Evolutionary conservation across 2,113 vertebrate genomes (phyloP).

Genomic region (Corythoichthys intestinalis): DNA sequence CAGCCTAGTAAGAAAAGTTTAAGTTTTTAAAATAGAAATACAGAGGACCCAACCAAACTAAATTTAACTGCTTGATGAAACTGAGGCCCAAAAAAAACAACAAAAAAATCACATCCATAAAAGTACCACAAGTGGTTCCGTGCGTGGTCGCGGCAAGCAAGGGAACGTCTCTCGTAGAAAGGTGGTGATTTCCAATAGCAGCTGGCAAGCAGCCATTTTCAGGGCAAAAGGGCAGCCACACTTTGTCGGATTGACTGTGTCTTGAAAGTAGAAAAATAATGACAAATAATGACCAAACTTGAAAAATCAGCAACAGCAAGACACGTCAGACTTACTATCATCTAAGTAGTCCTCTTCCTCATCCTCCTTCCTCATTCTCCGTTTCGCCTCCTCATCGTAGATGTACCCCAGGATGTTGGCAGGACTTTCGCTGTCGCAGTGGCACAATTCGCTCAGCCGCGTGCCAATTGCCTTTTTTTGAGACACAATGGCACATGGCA

Average conservation of each 20-base stretch:
- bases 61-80: neutral
- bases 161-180: slow-evolving; percentile 96
- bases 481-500: neutral
- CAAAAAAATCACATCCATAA: neutral
- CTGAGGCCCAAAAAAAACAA: neutral
- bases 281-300: neutral
- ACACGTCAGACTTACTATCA: slow-evolving; percentile 83
- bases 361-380: slow-evolving; percentile 91
- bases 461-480: slow-evolving; percentile 84
- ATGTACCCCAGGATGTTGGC: slow-evolving; percentile 95
- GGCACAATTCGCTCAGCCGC: slow-evolving; percentile 91
- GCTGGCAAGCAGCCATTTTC: slow-evolving; percentile 97
- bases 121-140: slow-evolving; percentile 84
- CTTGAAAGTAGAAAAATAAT: slow-evolving; percentile 56
- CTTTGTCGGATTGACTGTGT: slow-evolving; percentile 96
- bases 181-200: slow-evolving; percentile 94
- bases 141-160: slow-evolving; percentile 88
- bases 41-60: neutral
- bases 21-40: neutral
- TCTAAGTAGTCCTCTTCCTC: slow-evolving; percentile 99
- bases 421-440: slow-evolving; percentile 92
- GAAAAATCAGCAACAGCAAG: neutral
- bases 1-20: neutral
- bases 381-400: slow-evolving; percentile 95
- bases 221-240: slow-evolving; percentile 95